phyloP scores from a whole-genome alignment of 2,888 invertebrate species.

The Eulithis prunata region DNA sequence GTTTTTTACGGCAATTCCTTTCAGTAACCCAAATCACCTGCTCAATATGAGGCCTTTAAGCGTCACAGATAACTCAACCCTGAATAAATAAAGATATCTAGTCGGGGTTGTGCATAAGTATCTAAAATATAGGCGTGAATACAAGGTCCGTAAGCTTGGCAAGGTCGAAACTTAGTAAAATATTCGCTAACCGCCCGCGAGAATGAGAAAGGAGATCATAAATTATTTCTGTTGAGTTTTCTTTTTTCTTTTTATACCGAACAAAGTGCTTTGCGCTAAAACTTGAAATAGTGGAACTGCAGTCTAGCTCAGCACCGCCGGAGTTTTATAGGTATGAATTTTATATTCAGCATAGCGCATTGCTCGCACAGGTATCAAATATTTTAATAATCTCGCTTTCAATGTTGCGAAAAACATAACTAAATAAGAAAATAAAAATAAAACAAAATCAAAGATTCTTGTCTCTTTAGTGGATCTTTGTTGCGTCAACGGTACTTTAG shows the following conservation, averaged over 20 bases:
- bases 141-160: constrained; percentile 31
- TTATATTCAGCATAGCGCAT: constrained; percentile 28
- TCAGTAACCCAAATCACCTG: constrained; percentile 33
- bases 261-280: constrained; percentile 39
- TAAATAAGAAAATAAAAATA: not conserved
- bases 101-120: constrained; percentile 30
- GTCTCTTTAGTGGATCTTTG: not conserved
- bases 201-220: constrained; percentile 49
- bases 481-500: constrained; percentile 24
- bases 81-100: constrained; percentile 48
- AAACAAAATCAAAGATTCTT: not conserved
- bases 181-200: constrained; percentile 51
- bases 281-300: constrained; percentile 36
- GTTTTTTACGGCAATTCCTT: constrained; percentile 29
- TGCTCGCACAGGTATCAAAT: constrained; percentile 16
- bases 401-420: not conserved
- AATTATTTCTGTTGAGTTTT: constrained; percentile 50
- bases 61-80: constrained; percentile 44
- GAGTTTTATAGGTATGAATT: constrained; percentile 30
- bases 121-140: constrained; percentile 28
- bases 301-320: constrained; percentile 33
- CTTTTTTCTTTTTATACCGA: constrained; percentile 37
- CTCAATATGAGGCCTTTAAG: constrained; percentile 35
- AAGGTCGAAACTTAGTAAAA: constrained; percentile 49
- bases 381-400: constrained; percentile 14